A percentile compares a stretch with the other conserved stretches of the same genome.
These are phyloP conservation scores for Botia kubotai DNA, from an alignment of 2,797 vertebrate genomes.

Conservation along the genomic window DNA sequence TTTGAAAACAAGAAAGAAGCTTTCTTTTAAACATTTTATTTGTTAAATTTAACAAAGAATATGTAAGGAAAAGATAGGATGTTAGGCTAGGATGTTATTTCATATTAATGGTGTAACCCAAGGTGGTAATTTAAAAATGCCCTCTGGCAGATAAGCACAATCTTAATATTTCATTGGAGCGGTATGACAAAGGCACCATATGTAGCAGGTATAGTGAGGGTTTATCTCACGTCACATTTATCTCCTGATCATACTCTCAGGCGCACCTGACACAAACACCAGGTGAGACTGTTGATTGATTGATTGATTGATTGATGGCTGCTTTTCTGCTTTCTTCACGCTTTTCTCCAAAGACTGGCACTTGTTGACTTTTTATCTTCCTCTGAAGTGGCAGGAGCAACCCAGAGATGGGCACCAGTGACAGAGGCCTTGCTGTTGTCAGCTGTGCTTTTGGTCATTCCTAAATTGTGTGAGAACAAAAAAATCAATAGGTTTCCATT, in stretches of 20 bases:
- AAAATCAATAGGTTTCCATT: conserved; percentile 99
- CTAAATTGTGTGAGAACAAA: conserved; percentile 66
- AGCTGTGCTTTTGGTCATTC: conserved; percentile 74
- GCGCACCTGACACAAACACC: conserved; percentile 44
- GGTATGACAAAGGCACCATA: conserved; percentile 33
- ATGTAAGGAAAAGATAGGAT: conserved; percentile 25
- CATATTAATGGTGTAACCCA: conserved; percentile 55
- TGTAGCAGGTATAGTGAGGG: conserved; percentile 4
- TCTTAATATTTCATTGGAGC: conserved; percentile 52
- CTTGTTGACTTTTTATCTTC: conserved; percentile 44
- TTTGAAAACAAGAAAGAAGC: conserved; percentile 55
- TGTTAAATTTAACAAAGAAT: conserved; percentile 57
- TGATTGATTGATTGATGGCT: conserved; percentile 44
- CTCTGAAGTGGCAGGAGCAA: conserved; percentile 65
- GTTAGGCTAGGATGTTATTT: conserved; percentile 33
- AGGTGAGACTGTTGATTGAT: conserved; percentile 41
- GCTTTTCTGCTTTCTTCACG: conserved; percentile 42
- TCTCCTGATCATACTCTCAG: conserved; percentile 39
- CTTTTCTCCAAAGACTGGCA: conserved; percentile 17
- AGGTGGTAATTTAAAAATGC: conserved; percentile 60
- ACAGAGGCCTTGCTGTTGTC: conserved; percentile 58
- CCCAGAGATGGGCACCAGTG: conserved; percentile 71
- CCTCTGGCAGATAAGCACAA: conserved; percentile 40
- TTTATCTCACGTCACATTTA: conserved; percentile 26
- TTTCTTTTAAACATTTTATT: conserved; percentile 58